These are phyloP conservation scores for Vanacampus margaritifer DNA, from an alignment of 2,113 vertebrate species.

Conservation along the genomic window DNA sequence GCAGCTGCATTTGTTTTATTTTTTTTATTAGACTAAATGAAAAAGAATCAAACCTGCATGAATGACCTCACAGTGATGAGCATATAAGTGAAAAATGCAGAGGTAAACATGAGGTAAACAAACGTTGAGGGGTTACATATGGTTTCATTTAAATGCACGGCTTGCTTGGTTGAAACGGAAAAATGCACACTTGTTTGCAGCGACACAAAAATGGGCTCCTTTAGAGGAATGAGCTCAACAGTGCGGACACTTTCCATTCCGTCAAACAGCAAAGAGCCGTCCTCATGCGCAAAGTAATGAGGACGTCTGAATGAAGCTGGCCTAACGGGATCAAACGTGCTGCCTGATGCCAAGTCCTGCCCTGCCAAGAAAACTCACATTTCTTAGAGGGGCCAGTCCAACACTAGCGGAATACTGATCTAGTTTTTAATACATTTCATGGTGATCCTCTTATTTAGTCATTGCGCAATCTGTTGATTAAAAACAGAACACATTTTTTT, in stretches of 20 bases:
- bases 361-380: constrained; percentile 3
- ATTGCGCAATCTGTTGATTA: neutral
- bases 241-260: neutral
- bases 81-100: neutral
- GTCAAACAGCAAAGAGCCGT: neutral
- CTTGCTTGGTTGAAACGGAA: neutral
- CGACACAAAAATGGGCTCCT: neutral
- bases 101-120: neutral
- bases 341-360: neutral
- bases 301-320: constrained; percentile 12
- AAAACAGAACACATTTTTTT: neutral
- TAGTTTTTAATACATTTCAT: neutral
- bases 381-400: neutral
- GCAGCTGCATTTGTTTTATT: neutral
- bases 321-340: neutral
- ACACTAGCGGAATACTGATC: constrained; percentile 1
- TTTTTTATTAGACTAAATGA: constrained; percentile 11
- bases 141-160: neutral
- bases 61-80: constrained; percentile 8
- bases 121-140: neutral
- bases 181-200: neutral
- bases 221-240: neutral
- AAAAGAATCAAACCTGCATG: neutral
- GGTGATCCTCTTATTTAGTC: constrained; percentile 34
- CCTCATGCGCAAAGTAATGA: neutral